Percentiles rank a stretch among this genome's conserved stretches.
These are phyloP conservation scores for Meriones psammophilus DNA, from an alignment of 2,797 vertebrate species.

Conservation along the genomic window DNA sequence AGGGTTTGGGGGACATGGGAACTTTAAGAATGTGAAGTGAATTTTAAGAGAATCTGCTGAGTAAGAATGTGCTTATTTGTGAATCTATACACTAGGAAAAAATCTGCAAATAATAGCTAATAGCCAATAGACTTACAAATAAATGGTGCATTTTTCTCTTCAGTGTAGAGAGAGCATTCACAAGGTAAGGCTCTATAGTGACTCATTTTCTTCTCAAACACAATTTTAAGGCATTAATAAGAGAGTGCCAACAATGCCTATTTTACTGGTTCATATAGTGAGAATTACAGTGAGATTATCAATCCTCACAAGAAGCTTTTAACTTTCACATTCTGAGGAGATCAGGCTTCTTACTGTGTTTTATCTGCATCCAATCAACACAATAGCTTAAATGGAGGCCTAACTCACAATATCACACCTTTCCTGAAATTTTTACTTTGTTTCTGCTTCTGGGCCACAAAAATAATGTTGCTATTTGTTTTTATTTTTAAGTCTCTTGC, in stretches of 20 bases:
- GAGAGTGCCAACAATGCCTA: background rate
- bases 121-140: background rate
- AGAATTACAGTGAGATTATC: background rate
- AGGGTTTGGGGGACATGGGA: background rate
- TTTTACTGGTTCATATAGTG: background rate
- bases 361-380: background rate
- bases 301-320: conserved; percentile 9
- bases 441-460: conserved; percentile 8
- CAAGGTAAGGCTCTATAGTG: background rate
- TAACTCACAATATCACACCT: background rate
- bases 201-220: background rate
- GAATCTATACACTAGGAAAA: background rate
- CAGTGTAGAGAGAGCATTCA: background rate
- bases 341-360: background rate
- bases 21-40: background rate
- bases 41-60: background rate
- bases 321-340: background rate
- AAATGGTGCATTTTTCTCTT: background rate
- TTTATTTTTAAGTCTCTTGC: background rate
- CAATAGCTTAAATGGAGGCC: background rate
- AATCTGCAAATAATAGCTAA: conserved; percentile 10
- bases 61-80: background rate
- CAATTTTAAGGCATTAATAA: background rate
- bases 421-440: background rate
- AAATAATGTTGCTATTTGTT: background rate